Evolutionary conservation across 2,888 invertebrate genomes (phyloP).

Genomic region (Chrysodeixis includens): DNA sequence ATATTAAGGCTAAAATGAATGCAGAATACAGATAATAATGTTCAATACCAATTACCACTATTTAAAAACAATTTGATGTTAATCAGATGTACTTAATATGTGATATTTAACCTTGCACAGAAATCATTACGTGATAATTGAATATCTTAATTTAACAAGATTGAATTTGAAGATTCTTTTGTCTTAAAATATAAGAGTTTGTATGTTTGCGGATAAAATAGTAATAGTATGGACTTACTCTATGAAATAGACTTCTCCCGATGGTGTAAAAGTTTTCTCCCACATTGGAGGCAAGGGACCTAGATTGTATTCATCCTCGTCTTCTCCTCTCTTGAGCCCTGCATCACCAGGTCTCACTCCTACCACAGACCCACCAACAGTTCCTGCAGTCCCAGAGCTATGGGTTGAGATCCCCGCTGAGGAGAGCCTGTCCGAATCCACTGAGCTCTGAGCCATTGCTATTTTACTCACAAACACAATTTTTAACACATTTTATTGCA

Average conservation of each 20-base stretch:
- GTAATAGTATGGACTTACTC: slow-evolving; percentile 91
- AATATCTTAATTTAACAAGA: no score
- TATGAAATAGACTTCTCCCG: slow-evolving; percentile 99
- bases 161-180: background rate
- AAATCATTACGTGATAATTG: background rate
- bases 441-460: slow-evolving; percentile 83
- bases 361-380: slow-evolving; percentile 84
- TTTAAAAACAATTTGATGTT: background rate
- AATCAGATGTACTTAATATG: background rate
- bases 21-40: no score
- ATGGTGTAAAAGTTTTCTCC: slow-evolving; percentile 99
- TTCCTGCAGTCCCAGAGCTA: slow-evolving; percentile 85
- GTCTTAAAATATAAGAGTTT: background rate
- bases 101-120: background rate
- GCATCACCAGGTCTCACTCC: slow-evolving; percentile 83
- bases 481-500: slow-evolving; percentile 48
- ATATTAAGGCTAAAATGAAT: no score
- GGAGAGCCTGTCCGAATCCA: slow-evolving; percentile 86
- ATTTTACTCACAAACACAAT: slow-evolving; percentile 45
- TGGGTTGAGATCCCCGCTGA: slow-evolving; percentile 86
- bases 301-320: slow-evolving; percentile 93
- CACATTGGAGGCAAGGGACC: slow-evolving; percentile 98
- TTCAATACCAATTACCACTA: no score
- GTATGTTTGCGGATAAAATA: background rate
- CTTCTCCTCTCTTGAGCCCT: slow-evolving; percentile 84